A percentile compares a stretch with the other conserved stretches of the same genome.
Evolutionary conservation across 2,888 invertebrate species (phyloP).

Genomic region (Zele albiditarsus): DNA sequence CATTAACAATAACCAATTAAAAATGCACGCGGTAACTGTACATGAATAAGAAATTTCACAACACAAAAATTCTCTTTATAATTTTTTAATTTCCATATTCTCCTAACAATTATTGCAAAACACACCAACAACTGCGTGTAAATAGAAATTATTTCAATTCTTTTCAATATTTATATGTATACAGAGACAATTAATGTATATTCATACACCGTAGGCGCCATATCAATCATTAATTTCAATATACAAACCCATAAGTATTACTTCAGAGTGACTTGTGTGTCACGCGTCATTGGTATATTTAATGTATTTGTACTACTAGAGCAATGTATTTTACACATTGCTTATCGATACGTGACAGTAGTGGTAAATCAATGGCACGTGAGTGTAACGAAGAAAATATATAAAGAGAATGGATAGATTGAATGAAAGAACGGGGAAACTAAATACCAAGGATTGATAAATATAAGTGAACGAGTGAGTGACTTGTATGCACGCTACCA

Average conservation of each 20-base stretch:
- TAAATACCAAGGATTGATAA: no score
- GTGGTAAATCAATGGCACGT: slow-evolving; percentile 58
- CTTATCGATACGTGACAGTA: slow-evolving; percentile 61
- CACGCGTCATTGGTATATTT: slow-evolving; percentile 50
- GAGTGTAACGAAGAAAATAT: background rate
- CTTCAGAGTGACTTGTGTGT: slow-evolving; percentile 56
- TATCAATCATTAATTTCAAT: slow-evolving; percentile 27
- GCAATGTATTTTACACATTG: slow-evolving; percentile 58
- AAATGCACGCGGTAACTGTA: no score
- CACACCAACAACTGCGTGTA: background rate
- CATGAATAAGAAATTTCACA: no score
- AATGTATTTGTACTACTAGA: slow-evolving; percentile 48
- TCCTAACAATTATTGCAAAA: background rate
- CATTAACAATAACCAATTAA: no score
- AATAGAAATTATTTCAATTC: background rate
- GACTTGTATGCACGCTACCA: background rate
- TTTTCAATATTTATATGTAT: background rate
- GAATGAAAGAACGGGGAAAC: background rate
- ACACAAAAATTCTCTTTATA: no score
- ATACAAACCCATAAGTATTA: slow-evolving; percentile 49
- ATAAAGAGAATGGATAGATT: background rate
- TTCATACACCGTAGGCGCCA: slow-evolving; percentile 14
- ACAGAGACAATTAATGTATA: slow-evolving; percentile 9
- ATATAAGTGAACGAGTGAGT: background rate
- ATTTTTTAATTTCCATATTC: background rate